These are phyloP conservation scores for Cheumatopsyche charites DNA, from an alignment of 1,140 invertebrate species.

Conservation along the genomic window DNA sequence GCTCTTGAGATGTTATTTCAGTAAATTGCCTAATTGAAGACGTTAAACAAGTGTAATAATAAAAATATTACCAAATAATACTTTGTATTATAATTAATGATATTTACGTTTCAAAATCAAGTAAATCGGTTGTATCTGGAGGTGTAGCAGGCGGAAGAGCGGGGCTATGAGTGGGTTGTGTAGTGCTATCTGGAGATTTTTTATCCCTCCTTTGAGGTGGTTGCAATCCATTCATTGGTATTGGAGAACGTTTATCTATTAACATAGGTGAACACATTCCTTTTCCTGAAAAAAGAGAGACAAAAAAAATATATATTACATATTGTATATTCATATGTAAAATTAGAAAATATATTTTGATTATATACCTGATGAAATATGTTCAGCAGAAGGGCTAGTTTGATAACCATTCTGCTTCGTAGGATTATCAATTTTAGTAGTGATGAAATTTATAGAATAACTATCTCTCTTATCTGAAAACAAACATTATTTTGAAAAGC, in stretches of 20 bases:
- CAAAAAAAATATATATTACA: too few relatives aligned
- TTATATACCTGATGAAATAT: constrained; percentile 49
- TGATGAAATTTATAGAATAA: constrained; percentile 59
- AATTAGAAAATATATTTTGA: background rate
- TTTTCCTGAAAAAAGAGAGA: constrained; percentile 18
- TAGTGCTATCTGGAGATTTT: constrained; percentile 46
- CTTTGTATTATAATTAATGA: background rate
- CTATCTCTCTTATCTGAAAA: constrained; percentile 61
- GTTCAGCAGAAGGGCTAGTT: constrained; percentile 60
- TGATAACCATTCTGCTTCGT: constrained; percentile 59
- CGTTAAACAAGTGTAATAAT: background rate
- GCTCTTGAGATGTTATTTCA: constrained; percentile 74
- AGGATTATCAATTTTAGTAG: constrained; percentile 58
- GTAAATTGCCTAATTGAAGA: constrained; percentile 73
- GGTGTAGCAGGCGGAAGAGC: constrained; percentile 4
- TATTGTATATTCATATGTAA: background rate
- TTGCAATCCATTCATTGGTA: constrained; percentile 14
- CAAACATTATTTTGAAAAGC: background rate
- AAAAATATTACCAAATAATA: background rate
- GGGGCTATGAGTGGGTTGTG: constrained; percentile 30
- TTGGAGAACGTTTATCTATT: constrained; percentile 35
- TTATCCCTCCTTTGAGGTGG: constrained; percentile 36
- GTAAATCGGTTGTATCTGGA: constrained; percentile 11
- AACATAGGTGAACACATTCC: constrained; percentile 19
- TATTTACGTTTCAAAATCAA: constrained; percentile 34